Evolutionary conservation across 2,113 vertebrate species (phyloP).

Genomic region (Ptyas mucosa): DNA sequence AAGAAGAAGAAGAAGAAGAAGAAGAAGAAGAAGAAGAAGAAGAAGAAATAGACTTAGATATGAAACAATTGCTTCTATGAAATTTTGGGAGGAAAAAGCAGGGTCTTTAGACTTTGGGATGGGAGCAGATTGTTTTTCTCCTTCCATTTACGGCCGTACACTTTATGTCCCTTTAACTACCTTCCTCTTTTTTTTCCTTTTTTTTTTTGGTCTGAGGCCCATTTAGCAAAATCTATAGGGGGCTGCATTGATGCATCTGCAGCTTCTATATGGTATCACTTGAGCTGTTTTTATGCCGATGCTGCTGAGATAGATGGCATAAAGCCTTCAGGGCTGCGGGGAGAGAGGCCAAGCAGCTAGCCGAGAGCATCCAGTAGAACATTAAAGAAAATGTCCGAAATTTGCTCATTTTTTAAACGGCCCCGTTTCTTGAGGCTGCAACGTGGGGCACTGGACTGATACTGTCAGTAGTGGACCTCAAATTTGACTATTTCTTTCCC

Average conservation of each 20-base stretch:
- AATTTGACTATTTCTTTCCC: not conserved
- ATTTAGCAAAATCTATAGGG: not conserved
- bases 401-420: not conserved
- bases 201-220: not conserved
- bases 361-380: not conserved
- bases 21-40: not conserved
- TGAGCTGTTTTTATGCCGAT: slow-evolving; percentile 31
- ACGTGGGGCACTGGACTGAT: not conserved
- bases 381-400: not conserved
- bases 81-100: not conserved
- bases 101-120: not conserved
- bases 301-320: slow-evolving; percentile 12
- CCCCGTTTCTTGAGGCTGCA: not conserved
- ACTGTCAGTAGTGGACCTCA: not conserved
- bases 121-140: not conserved
- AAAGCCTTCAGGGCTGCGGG: slow-evolving; percentile 29
- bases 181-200: not conserved
- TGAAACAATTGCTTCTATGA: not conserved
- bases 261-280: slow-evolving; percentile 26
- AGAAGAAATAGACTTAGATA: not conserved
- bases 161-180: not conserved
- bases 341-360: slow-evolving; percentile 5
- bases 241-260: not conserved
- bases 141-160: not conserved
- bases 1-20: not conserved